A percentile compares a stretch with the other conserved stretches of the same genome.
Conservation (phyloP, 2,888 invertebrate genomes). For the Kuschelorhynchus macadamiae region DNA sequence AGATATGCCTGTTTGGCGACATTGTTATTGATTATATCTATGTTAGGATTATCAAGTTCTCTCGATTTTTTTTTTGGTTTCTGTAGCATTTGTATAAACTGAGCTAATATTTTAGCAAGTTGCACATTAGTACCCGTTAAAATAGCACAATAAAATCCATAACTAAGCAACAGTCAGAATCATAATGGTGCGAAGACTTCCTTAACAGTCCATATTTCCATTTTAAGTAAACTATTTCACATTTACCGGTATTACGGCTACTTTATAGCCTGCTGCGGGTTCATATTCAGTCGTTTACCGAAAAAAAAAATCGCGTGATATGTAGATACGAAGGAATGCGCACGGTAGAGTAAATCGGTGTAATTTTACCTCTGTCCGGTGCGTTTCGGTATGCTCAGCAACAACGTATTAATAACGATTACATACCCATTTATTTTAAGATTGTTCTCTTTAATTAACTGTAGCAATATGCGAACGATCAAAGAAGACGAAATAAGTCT, state of each 20-base stretch:
- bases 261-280: slow-evolving; percentile 44
- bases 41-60: no score
- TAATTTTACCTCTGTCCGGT: slow-evolving; percentile 23
- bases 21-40: no score
- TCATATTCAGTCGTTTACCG: slow-evolving; percentile 33
- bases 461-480: no score
- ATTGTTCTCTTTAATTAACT: no score
- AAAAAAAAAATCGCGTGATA: slow-evolving; percentile 32
- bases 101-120: no score
- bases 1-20: no score
- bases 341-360: slow-evolving; percentile 29
- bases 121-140: slow-evolving; percentile 6
- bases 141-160: slow-evolving; percentile 34
- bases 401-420: no score
- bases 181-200: slow-evolving; percentile 42
- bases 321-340: slow-evolving; percentile 26
- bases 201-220: slow-evolving; percentile 44
- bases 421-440: no score
- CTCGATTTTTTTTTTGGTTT: no score
- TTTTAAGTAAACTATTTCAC: slow-evolving; percentile 47
- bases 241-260: slow-evolving; percentile 46
- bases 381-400: not conserved
- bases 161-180: slow-evolving; percentile 31
- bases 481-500: no score
- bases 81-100: no score